phyloP scores from a whole-genome alignment of 2,113 vertebrate genomes.

The Nycticorax nycticorax region DNA sequence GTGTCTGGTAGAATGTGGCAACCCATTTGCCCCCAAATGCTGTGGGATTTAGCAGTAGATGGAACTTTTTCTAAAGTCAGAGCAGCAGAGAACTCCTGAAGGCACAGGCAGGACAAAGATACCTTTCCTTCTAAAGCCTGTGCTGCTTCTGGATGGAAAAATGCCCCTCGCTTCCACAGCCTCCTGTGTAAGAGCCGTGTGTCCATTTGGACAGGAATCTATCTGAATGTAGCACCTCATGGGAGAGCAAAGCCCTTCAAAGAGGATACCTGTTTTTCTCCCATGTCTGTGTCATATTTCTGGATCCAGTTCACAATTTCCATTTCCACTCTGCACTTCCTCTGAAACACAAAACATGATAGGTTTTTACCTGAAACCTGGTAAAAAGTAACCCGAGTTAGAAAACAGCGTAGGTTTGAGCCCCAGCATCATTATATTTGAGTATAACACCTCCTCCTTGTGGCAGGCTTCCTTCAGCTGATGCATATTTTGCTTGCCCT shows the following conservation, averaged over 20 bases:
- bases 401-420: not conserved
- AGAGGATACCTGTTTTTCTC: conserved; percentile 82
- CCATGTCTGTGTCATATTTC: conserved; percentile 83
- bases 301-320: conserved; percentile 85
- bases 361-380: not conserved
- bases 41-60: not conserved
- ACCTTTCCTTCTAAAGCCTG: not conserved
- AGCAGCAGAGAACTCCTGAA: not conserved
- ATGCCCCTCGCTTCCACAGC: not conserved
- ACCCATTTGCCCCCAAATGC: not conserved
- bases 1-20: not conserved
- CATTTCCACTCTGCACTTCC: conserved; percentile 78
- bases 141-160: not conserved
- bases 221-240: not conserved
- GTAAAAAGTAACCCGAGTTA: not conserved
- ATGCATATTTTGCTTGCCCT: not conserved
- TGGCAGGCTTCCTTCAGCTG: not conserved
- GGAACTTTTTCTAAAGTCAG: not conserved
- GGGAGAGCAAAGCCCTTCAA: not conserved
- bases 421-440: not conserved
- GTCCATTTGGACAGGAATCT: not conserved
- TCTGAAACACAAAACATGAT: conserved; percentile 70
- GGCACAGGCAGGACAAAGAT: not conserved
- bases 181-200: not conserved
- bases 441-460: not conserved